phyloP scores from a whole-genome alignment of 2,797 vertebrate genomes.

The Heterohyrax brucei region DNA sequence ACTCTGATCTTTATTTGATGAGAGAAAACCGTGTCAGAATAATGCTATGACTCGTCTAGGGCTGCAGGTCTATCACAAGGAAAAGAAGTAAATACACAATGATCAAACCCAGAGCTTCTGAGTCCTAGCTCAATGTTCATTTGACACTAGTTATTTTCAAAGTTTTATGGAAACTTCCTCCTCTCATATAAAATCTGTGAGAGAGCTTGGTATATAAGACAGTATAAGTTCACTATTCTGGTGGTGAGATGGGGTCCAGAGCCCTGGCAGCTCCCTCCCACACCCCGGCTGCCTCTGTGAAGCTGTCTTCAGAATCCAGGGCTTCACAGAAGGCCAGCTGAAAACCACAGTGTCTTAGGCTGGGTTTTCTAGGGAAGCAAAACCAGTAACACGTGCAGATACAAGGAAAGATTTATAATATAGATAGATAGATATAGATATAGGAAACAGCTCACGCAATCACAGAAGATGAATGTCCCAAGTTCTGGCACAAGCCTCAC shows the following conservation, averaged over 20 bases:
- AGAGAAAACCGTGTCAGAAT: background rate
- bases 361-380: too few species aligned
- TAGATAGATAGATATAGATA: too few species aligned
- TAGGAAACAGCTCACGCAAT: too few species aligned
- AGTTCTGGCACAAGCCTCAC: too few species aligned
- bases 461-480: too few species aligned
- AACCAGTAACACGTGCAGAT: too few species aligned
- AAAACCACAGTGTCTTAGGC: background rate
- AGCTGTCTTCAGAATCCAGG: background rate
- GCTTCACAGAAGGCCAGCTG: background rate
- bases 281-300: background rate
- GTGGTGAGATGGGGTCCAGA: background rate
- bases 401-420: too few species aligned
- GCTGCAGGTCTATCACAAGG: background rate
- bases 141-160: background rate
- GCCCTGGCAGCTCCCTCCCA: background rate
- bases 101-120: background rate
- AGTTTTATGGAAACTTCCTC: background rate
- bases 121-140: background rate
- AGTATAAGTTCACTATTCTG: background rate
- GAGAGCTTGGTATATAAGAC: background rate
- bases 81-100: background rate
- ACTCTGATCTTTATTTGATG: background rate
- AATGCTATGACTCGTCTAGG: background rate
- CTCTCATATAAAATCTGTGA: background rate